A percentile compares a stretch with the other conserved stretches of the same genome.
These are phyloP conservation scores for Notarius lentiginosus DNA, from an alignment of 2,113 vertebrate genomes.

Conservation along the genomic window DNA sequence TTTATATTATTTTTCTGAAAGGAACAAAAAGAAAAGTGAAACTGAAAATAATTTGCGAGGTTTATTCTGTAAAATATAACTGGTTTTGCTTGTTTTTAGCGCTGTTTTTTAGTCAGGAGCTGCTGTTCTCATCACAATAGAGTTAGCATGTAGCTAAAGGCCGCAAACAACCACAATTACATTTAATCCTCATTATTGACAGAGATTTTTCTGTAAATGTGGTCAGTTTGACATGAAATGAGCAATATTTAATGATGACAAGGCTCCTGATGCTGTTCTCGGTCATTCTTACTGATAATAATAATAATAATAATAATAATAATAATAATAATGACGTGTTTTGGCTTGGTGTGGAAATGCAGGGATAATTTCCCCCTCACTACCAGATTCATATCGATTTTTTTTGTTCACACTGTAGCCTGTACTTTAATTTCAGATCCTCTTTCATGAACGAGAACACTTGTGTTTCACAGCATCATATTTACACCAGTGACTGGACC, in stretches of 20 bases:
- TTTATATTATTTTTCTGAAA: background rate
- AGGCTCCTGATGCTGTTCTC: background rate
- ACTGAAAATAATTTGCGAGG: no score
- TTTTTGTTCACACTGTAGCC: background rate
- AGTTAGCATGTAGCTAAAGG: constrained; percentile 36
- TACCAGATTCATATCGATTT: background rate
- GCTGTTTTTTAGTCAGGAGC: constrained; percentile 3
- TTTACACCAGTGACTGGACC: background rate
- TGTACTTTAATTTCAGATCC: background rate
- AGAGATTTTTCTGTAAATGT: background rate
- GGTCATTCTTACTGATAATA: background rate
- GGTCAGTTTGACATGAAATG: background rate
- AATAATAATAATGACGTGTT: background rate
- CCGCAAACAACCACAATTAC: background rate
- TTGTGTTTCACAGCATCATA: background rate
- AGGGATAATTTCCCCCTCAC: background rate
- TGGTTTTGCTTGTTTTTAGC: background rate
- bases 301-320: background rate
- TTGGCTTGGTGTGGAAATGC: background rate
- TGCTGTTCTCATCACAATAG: constrained; percentile 28
- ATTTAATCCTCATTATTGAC: background rate
- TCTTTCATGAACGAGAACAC: background rate
- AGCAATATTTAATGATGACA: background rate
- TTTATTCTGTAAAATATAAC: background rate
- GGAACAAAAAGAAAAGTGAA: background rate